phyloP scores from a whole-genome alignment of 2,888 invertebrate species.

The Corbicula japonica region DNA sequence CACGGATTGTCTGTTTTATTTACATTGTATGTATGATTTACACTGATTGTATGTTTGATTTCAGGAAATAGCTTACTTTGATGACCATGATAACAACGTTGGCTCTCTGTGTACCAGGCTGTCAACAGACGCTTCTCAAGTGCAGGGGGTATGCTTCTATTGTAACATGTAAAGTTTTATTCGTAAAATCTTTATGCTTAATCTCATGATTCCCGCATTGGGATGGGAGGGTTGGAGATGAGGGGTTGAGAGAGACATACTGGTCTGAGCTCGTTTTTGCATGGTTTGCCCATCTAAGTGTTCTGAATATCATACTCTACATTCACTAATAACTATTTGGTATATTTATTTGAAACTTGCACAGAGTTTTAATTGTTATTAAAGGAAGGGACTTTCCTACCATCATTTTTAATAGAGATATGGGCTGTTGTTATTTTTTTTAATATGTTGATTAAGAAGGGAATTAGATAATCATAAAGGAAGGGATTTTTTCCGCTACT shows the following conservation, averaged over 20 bases:
- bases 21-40: not conserved
- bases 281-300: not conserved
- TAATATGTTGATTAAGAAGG: no score
- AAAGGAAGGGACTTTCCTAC: no score
- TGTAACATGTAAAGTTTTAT: not conserved
- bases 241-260: slow-evolving; percentile 40
- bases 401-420: no score
- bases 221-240: slow-evolving; percentile 86
- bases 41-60: slow-evolving; percentile 9
- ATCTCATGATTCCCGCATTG: slow-evolving; percentile 86
- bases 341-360: no score
- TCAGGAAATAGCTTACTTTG: slow-evolving; percentile 86
- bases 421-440: no score
- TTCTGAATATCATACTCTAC: not conserved
- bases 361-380: no score
- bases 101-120: slow-evolving; percentile 85
- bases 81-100: slow-evolving; percentile 84
- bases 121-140: slow-evolving; percentile 85
- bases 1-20: no score
- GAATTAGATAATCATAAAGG: no score
- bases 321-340: not conserved
- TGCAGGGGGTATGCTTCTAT: slow-evolving; percentile 84
- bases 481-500: no score
- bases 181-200: not conserved
- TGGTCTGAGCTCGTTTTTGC: not conserved